Base-by-base conservation (phyloP, 2,888 invertebrate genomes). In the Altica lythri region DNA sequence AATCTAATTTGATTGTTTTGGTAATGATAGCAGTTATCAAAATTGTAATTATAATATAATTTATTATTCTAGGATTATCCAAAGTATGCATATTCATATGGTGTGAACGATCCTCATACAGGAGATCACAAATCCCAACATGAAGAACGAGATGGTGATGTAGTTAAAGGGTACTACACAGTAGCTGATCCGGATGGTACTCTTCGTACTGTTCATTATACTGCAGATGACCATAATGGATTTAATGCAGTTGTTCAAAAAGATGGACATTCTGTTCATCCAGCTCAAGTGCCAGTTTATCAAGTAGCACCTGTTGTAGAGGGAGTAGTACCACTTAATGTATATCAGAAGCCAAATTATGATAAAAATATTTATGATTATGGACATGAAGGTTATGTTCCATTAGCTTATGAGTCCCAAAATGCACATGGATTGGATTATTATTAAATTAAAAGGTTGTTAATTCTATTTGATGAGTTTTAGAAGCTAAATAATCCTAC, bases 111-210 rank as follows among this genome's bases (percentile, higher is more conserved):
- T 63, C 79, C 79, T 63, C 81, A 81, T 64, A 81, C 81, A 0
- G 82, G 81, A 0, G 81, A 81, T 64, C 78, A 80, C 60, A 81
- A 81, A 51, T 59, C 77, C 2, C 80, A 80, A 60, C 78, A 79
- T 51, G 81, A 81, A 68, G 70, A 74, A 37, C 75, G 78, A 1
- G 79, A 80, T 70, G 84, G 83, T 1, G 80, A 83, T 70, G 71
- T 80, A 18, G 84, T 84, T 40, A 78, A 80, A 68, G 84, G 84
- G 18, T 82, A 81, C 14, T 84, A 84, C 68, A 81, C 81, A 63
- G 78, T 84, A 1, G 74, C 82, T 32, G 84, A 84, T 63, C 83
- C 84, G 5, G 83, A 82, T 64, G 84, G 84, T 64, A 78, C 83
- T 46, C 75, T 77, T 70, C 79, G 84, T 71, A 83, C 81, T 64